Conservation (phyloP, 2,113 vertebrate genomes). For the Actenoides hombroni region DNA sequence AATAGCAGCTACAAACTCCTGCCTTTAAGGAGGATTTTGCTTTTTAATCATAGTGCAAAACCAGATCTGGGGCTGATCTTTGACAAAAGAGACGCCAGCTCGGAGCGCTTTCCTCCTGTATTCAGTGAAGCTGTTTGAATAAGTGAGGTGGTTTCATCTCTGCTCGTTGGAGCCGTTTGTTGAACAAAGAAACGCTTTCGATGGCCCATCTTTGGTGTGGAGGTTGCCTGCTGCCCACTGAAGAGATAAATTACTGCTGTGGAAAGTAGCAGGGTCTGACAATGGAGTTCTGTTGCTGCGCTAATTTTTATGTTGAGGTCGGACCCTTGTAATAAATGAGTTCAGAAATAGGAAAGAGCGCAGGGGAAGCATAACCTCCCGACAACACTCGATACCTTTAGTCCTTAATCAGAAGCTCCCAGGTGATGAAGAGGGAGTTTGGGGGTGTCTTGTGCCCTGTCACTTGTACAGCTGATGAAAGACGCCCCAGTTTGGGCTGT, state of each 20-base stretch:
- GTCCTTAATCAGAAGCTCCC: not conserved
- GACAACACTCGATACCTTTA: not conserved
- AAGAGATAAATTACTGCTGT: not conserved
- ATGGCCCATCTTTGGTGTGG: not conserved
- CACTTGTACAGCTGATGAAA: not conserved
- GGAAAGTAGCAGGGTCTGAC: not conserved
- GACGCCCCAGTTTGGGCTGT: accelerated
- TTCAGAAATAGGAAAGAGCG: accelerated
- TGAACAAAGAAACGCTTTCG: not conserved
- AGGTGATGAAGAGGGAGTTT: not conserved
- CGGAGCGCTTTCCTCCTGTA: not conserved
- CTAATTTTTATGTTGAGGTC: not conserved
- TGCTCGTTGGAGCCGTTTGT: not conserved
- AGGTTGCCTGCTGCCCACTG: not conserved
- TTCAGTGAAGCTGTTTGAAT: not conserved
- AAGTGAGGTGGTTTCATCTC: not conserved
- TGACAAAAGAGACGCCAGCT: not conserved
- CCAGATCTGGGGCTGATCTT: accelerated
- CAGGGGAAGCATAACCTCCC: not conserved
- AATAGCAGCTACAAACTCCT: not conserved
- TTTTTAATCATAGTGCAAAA: not conserved
- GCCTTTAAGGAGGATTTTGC: not conserved
- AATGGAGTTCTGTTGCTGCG: not conserved
- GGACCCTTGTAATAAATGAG: not conserved
- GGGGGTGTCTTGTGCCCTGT: not conserved